Conservation (phyloP, 1,140 invertebrate species). For the Pachypeltis micranthus region DNA sequence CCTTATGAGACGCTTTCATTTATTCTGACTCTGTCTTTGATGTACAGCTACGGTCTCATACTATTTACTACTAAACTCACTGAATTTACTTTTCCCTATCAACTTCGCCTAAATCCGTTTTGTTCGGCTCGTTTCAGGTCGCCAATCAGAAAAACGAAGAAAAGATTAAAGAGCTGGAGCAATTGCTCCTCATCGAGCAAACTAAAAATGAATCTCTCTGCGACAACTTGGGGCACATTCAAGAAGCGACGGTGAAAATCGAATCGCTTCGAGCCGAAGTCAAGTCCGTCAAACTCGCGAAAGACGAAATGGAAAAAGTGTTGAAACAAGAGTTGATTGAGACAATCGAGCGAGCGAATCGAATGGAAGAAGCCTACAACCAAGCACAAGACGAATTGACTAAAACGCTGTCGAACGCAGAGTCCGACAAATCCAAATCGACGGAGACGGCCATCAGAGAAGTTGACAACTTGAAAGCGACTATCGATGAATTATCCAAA, state of each 20-base stretch:
- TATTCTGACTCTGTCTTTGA: too few species aligned
- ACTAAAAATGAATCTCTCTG: slow-evolving; percentile 39
- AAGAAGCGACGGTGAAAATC: slow-evolving; percentile 40
- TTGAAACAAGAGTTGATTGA: slow-evolving; percentile 20
- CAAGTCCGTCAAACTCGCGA: slow-evolving; percentile 16
- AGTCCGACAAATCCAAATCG: slow-evolving; percentile 21
- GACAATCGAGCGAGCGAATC: slow-evolving; percentile 13
- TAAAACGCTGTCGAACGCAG: slow-evolving; percentile 33
- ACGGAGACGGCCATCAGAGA: slow-evolving; percentile 11
- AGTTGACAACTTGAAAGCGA: slow-evolving; percentile 7
- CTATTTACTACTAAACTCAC: too few species aligned
- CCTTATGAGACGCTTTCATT: too few species aligned
- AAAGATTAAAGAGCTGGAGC: slow-evolving; percentile 42
- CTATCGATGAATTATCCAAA: slow-evolving; percentile 31
- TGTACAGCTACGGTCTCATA: too few species aligned
- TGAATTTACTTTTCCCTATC: too few species aligned
- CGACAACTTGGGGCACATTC: slow-evolving; percentile 40
- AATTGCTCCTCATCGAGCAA: slow-evolving; percentile 37
- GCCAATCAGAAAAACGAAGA: slow-evolving; percentile 38
- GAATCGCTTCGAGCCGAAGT: slow-evolving; percentile 27
- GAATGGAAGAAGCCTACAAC: slow-evolving; percentile 15
- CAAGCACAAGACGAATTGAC: slow-evolving; percentile 36
- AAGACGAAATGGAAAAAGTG: slow-evolving; percentile 14
- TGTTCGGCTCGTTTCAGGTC: slow-evolving; percentile 34
- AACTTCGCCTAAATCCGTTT: too few species aligned